Conservation (phyloP, 2,888 invertebrate genomes). For the Acanthosoma haemorrhoidale region DNA sequence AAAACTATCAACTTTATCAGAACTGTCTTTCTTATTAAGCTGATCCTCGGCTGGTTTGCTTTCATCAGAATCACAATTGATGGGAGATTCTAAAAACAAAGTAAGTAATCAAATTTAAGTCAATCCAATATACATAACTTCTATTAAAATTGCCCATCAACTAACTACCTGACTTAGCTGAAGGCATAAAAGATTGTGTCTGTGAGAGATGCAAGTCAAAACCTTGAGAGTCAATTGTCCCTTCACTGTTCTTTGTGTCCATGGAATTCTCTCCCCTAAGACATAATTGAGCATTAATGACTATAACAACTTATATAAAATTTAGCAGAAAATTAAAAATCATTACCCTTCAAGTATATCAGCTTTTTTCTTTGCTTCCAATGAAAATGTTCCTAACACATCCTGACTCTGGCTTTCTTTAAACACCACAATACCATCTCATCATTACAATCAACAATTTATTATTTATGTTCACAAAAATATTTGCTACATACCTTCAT, state of each 20-base stretch:
- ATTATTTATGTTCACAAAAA: too few relatives aligned
- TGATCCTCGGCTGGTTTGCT: background rate
- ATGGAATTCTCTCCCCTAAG: background rate
- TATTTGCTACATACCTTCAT: background rate
- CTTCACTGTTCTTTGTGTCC: background rate
- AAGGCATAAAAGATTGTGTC: conserved; percentile 8
- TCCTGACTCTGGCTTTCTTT: background rate
- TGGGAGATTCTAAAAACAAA: background rate
- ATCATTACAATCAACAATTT: background rate
- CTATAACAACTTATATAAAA: background rate
- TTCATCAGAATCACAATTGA: background rate
- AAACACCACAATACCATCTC: background rate
- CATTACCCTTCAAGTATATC: background rate
- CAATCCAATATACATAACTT: background rate
- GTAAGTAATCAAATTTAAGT: background rate
- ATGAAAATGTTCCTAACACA: background rate
- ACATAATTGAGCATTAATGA: background rate
- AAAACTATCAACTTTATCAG: background rate
- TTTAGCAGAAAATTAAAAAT: background rate
- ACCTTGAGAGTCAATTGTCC: background rate
- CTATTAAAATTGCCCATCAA: background rate
- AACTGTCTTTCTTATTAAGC: background rate
- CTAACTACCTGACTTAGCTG: background rate
- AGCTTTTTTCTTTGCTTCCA: background rate
- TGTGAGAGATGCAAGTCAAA: conserved; percentile 26